Percentiles rank a stretch among this genome's conserved stretches.
phyloP scores from a whole-genome alignment of 2,888 invertebrate species.

The Synergus laeviventris region DNA sequence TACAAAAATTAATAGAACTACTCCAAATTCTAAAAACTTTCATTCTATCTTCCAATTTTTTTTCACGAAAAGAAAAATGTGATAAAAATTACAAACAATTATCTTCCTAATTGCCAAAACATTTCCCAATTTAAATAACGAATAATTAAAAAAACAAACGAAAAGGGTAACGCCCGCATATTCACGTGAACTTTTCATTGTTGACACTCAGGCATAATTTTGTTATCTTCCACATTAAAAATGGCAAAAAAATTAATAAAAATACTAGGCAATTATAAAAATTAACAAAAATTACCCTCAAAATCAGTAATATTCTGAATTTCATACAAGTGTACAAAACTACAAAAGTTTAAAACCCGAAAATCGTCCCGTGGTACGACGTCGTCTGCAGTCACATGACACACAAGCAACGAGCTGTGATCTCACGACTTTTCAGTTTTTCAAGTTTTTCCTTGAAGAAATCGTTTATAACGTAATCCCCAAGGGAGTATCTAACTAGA shows the following conservation, averaged over 20 bases:
- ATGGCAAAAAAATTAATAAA: neutral
- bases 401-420: constrained; percentile 23
- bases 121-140: neutral
- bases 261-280: neutral
- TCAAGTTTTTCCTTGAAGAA: neutral
- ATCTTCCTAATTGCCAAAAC: neutral
- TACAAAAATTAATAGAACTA: neutral
- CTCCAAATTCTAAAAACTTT: neutral
- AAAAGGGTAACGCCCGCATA: constrained; percentile 13
- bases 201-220: neutral
- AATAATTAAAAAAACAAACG: neutral
- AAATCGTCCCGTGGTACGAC: constrained; percentile 43
- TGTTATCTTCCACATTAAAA: neutral
- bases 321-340: constrained; percentile 34
- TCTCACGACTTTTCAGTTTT: constrained; percentile 12
- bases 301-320: constrained; percentile 5
- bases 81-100: neutral
- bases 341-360: constrained; percentile 23
- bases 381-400: constrained; percentile 72
- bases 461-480: neutral
- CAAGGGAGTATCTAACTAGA: neutral
- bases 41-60: neutral
- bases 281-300: neutral
- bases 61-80: neutral
- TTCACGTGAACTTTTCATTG: constrained; percentile 10